These are phyloP conservation scores for Vireo altiloquus DNA, from an alignment of 2,113 vertebrate genomes.

Conservation along the genomic window DNA sequence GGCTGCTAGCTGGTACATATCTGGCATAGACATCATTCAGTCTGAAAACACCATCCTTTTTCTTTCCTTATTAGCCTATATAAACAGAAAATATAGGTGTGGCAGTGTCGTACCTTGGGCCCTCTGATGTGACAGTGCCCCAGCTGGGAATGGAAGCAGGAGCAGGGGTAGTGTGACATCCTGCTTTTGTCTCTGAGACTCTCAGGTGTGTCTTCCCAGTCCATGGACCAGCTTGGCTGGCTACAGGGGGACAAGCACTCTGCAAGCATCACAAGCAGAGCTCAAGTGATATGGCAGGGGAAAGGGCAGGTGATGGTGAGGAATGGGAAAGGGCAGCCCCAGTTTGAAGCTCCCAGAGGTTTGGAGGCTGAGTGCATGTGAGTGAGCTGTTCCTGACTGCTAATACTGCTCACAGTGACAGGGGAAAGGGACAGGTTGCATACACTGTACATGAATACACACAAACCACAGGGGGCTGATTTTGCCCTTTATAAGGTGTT, in stretches of 20 bases:
- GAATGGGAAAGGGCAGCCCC: not conserved
- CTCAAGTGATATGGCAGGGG: not conserved
- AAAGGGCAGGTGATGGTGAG: not conserved
- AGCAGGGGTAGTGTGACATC: not conserved
- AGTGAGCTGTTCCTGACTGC: not conserved
- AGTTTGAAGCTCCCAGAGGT: not conserved
- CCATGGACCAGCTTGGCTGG: fast-evolving
- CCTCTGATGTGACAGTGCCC: not conserved
- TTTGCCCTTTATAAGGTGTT: not conserved
- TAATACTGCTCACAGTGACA: not conserved
- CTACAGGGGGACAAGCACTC: not conserved
- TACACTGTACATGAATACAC: not conserved
- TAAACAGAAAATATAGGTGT: not conserved
- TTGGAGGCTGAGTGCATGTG: not conserved
- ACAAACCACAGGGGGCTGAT: not conserved
- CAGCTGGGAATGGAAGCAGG: not conserved
- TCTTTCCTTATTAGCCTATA: not conserved
- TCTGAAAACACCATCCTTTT: not conserved
- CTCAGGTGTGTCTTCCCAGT: not conserved
- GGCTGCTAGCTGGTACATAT: not conserved
- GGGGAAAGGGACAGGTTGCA: not conserved
- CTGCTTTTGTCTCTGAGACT: not conserved
- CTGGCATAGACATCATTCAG: not conserved
- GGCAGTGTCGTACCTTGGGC: not conserved
- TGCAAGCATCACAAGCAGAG: not conserved